phyloP scores from a whole-genome alignment of 2,888 invertebrate genomes.

The Icerya purchasi region DNA sequence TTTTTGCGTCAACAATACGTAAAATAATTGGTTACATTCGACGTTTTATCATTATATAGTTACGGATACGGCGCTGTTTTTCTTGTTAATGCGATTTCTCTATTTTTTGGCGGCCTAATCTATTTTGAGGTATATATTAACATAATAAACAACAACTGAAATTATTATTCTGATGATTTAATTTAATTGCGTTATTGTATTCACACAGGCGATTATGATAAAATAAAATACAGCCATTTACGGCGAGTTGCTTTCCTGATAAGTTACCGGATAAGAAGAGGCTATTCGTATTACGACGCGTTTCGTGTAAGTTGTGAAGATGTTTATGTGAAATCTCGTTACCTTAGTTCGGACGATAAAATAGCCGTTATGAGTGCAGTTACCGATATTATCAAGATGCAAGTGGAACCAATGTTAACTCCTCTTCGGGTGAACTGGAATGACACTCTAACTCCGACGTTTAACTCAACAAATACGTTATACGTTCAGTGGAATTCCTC shows the following conservation, averaged over 20 bases:
- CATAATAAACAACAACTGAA: too few relatives aligned
- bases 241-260: constrained; percentile 40
- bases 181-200: too few relatives aligned
- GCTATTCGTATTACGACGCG: constrained; percentile 30
- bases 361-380: constrained; percentile 7
- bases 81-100: not conserved
- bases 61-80: not conserved
- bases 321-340: constrained; percentile 39
- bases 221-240: constrained; percentile 29
- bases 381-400: not conserved
- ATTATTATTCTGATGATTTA: too few relatives aligned
- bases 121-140: too few relatives aligned
- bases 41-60: too few relatives aligned
- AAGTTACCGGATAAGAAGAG: constrained; percentile 39
- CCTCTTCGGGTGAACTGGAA: not conserved
- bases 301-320: constrained; percentile 37
- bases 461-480: not conserved
- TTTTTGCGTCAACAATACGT: too few relatives aligned
- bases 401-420: not conserved
- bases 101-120: not conserved
- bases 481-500: not conserved
- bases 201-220: not conserved
- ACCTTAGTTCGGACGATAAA: constrained; percentile 26
- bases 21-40: too few relatives aligned
- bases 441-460: not conserved